A percentile compares a stretch with the other conserved stretches of the same genome.
These are phyloP conservation scores for Torymus tubicola DNA, from an alignment of 2,888 invertebrate species.

Conservation along the genomic window DNA sequence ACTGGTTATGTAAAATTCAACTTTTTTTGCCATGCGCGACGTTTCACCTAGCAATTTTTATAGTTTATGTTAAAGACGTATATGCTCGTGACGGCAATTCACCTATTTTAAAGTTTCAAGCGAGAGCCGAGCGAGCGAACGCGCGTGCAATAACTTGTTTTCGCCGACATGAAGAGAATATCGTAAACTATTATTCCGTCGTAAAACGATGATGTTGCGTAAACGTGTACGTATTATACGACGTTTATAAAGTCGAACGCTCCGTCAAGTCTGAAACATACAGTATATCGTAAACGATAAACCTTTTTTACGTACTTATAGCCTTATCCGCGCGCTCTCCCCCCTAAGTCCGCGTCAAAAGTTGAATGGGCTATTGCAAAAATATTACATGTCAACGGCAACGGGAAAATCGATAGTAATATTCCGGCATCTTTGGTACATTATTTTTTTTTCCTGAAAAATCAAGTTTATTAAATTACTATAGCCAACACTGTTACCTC, in stretches of 20 bases:
- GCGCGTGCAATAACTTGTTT: constrained; percentile 48
- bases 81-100: constrained; percentile 35
- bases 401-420: constrained; percentile 10
- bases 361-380: constrained; percentile 38
- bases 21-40: constrained; percentile 18
- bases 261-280: constrained; percentile 54
- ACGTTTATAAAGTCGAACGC: constrained; percentile 55
- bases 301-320: constrained; percentile 53
- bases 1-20: constrained; percentile 1
- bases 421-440: too few species aligned
- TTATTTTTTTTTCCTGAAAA: too few species aligned
- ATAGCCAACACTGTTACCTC: too few species aligned
- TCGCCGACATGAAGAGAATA: constrained; percentile 47
- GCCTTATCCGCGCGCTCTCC: not conserved
- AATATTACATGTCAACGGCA: constrained; percentile 43
- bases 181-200: constrained; percentile 54
- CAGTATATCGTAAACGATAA: constrained; percentile 39
- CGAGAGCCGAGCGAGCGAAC: too few species aligned
- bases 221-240: constrained; percentile 50
- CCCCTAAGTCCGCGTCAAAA: constrained; percentile 20
- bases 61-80: constrained; percentile 12
- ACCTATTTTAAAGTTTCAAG: constrained; percentile 45
- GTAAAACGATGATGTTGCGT: constrained; percentile 54
- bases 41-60: constrained; percentile 21
- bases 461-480: too few species aligned